phyloP scores from a whole-genome alignment of 2,888 invertebrate species.

The Oeneis ivallda region DNA sequence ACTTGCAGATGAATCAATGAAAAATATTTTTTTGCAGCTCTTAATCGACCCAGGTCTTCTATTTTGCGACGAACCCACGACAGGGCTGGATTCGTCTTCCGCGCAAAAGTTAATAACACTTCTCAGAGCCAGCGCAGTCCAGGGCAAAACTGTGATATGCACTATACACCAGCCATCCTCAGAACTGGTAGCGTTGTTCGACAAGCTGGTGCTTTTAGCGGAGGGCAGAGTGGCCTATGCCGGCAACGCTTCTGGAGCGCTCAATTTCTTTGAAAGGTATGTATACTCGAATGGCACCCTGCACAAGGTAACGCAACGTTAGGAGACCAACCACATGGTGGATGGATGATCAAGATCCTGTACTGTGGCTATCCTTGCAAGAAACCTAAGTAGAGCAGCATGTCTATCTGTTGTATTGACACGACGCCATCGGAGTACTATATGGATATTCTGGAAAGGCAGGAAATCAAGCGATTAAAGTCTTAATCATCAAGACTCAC shows the following conservation, averaged over 20 bases:
- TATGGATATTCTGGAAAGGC: no score
- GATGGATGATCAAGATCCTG: no score
- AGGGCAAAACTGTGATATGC: constrained; percentile 93
- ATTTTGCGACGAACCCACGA: constrained; percentile 98
- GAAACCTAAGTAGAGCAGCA: no score
- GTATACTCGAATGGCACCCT: background rate
- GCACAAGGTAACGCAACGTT: no score
- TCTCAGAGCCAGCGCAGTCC: constrained; percentile 85
- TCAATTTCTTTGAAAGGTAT: constrained; percentile 83
- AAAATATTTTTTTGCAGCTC: constrained; percentile 73
- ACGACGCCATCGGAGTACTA: no score
- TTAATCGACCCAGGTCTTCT: constrained; percentile 94
- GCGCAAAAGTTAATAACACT: constrained; percentile 91
- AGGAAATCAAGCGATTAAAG: no score
- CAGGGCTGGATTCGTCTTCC: constrained; percentile 95
- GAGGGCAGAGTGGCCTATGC: constrained; percentile 94
- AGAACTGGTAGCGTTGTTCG: constrained; percentile 91
- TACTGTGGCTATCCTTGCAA: no score
- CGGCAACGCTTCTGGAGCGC: constrained; percentile 83
- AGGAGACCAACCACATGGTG: no score
- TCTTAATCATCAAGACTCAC: no score
- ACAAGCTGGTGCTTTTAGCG: constrained; percentile 88
- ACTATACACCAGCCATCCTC: constrained; percentile 98
- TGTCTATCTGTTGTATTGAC: no score
- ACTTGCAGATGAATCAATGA: background rate